Base-by-base conservation (phyloP, 2,113 vertebrate genomes). In the Oenanthe melanoleuca region DNA sequence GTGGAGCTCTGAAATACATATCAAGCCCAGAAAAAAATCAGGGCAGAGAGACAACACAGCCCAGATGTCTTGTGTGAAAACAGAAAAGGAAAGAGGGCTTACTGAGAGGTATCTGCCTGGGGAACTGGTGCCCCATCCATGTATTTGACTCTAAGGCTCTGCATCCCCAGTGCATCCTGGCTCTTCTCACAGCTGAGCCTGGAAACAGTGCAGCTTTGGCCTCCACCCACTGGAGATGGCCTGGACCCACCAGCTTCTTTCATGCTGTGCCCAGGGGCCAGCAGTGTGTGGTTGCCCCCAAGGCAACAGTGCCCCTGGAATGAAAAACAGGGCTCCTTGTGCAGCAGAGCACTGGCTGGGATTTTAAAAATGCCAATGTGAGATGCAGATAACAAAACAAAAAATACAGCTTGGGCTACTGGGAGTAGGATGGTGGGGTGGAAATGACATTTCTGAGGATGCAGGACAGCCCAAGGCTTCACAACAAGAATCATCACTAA, bases 231-330 rank as follows among this genome's bases (percentile, higher is more conserved):
- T 65, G 69, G 60, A 88, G 37, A 6, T 8, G 18, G 59, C 34
- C 50, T 34, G 45, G 37, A 63, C 25, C 15, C 42, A 34, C 34
- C 53, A 64, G 14, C 6, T 64, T 33, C 44, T n/a, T 55, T 34
- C 1, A 8, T 37, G 45, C 18, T 80, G 13, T 10, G 37, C 14
- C 26, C 23, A 34, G 23, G 6, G 42, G 9, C 23, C 44, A 59
- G 38, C 25, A 81, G 18, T 1, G 1, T 18, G 19, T 7, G 4
- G 23, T 6, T 79, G n/a, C 2, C 16, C 23, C 11, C 33, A 47
- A 14, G 34, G 16, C 8, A 63, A 38, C 20, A 71, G 18, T 12
- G 19, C 5, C 31, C 57, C 38, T 14, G 11, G 14, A 14, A n/a
- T 21, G 22, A 14, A 38, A 73, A 69, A 14, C 37, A 52, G 45